Evolutionary conservation across 2,113 vertebrate genomes (phyloP).

Genomic region (Microcebus jonahi): DNA sequence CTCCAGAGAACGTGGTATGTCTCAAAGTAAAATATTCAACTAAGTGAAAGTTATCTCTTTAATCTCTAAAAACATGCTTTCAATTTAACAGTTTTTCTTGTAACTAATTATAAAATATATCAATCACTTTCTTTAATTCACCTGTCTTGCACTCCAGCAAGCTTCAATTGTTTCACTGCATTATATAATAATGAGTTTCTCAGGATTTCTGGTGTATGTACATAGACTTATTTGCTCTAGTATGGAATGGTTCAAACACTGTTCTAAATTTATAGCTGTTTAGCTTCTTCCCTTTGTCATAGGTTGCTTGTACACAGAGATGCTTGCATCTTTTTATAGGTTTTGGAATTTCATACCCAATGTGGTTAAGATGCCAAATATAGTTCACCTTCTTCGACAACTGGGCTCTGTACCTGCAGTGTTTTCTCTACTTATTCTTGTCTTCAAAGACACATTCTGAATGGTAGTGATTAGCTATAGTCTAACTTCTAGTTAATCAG

Average conservation of each 20-base stretch:
- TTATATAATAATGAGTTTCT: not conserved
- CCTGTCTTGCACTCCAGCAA: not conserved
- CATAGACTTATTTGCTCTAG: not conserved
- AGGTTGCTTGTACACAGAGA: not conserved
- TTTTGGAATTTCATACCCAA: slow-evolving; percentile 5
- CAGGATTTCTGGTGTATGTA: not conserved
- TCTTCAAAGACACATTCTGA: not conserved
- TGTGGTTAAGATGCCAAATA: not conserved
- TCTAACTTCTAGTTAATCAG: not conserved
- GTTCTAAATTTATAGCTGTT: not conserved
- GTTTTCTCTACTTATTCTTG: not conserved
- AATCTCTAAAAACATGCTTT: slow-evolving; percentile 55
- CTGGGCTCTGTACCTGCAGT: not conserved
- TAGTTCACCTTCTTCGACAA: not conserved
- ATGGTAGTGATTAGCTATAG: not conserved
- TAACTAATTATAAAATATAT: slow-evolving; percentile 46
- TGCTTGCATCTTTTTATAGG: not conserved
- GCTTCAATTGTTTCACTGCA: not conserved
- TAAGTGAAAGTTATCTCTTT: slow-evolving; percentile 21
- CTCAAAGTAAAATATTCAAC: slow-evolving; percentile 60
- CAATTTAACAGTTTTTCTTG: slow-evolving; percentile 48
- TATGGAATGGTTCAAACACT: not conserved
- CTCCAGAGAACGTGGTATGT: not conserved
- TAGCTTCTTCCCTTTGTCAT: not conserved
- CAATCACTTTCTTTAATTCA: slow-evolving; percentile 6